phyloP scores from a whole-genome alignment of 2,888 invertebrate genomes.

The Pyrgus malvae region DNA sequence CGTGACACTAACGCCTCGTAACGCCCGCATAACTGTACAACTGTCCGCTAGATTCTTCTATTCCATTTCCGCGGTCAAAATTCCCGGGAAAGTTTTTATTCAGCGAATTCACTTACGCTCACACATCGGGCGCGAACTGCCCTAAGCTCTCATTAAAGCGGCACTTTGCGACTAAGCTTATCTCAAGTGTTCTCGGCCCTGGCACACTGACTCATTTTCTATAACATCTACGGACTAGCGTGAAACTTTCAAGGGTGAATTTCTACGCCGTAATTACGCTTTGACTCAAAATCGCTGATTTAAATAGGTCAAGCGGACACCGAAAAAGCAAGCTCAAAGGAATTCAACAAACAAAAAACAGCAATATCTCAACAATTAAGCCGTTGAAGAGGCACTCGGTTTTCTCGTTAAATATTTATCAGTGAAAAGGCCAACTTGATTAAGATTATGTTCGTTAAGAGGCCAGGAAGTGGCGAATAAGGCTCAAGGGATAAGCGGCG shows the following conservation, averaged over 20 bases:
- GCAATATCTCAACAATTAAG: constrained; percentile 62
- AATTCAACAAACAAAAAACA: neutral
- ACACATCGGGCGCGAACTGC: constrained; percentile 33
- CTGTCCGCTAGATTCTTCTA: neutral
- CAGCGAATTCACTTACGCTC: constrained; percentile 39
- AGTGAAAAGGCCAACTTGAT: constrained; percentile 55
- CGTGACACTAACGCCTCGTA: constrained; percentile 9
- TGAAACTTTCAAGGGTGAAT: constrained; percentile 22
- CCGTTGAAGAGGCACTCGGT: constrained; percentile 53
- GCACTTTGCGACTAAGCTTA: constrained; percentile 45
- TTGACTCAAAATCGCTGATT: constrained; percentile 25
- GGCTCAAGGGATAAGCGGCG: neutral
- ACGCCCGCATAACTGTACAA: constrained; percentile 2
- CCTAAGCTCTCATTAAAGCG: constrained; percentile 54
- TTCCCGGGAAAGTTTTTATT: constrained; percentile 32
- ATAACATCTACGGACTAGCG: constrained; percentile 23
- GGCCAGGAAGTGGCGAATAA: constrained; percentile 3
- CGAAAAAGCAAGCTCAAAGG: neutral
- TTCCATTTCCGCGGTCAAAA: constrained; percentile 11
- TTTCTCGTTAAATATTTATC: constrained; percentile 69
- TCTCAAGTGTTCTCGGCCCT: constrained; percentile 53
- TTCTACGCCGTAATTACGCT: constrained; percentile 24
- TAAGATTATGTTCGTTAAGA: constrained; percentile 59
- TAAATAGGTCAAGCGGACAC: constrained; percentile 17
- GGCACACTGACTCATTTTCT: constrained; percentile 58